Conservation (phyloP, 2,113 vertebrate species). For the Platysteira castanea region DNA sequence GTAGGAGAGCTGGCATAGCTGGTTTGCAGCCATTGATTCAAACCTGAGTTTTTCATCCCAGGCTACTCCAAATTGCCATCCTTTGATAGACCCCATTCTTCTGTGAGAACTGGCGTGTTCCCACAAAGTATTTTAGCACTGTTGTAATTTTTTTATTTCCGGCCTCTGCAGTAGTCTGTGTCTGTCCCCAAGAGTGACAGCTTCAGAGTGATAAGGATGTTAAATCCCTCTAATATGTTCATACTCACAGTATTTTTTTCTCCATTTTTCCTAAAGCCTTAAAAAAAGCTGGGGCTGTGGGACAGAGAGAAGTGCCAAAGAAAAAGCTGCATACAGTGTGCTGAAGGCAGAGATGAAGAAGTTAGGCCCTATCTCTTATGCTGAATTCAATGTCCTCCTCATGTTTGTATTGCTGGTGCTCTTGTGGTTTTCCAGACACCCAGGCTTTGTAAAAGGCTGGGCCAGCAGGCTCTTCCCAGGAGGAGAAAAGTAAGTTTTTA, state of each 20-base stretch:
- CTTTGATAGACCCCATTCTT: neutral
- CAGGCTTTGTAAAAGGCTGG: conserved; percentile 92
- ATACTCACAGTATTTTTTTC: neutral
- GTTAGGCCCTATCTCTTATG: conserved; percentile 87
- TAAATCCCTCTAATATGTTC: neutral
- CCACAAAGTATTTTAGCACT: neutral
- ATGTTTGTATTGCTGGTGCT: conserved; percentile 84
- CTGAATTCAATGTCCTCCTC: conserved; percentile 85
- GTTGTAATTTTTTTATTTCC: neutral
- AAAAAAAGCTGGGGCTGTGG: conserved; percentile 84
- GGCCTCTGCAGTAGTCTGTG: neutral
- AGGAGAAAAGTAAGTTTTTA: conserved; percentile 77
- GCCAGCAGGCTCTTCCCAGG: conserved; percentile 77
- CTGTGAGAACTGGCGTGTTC: neutral
- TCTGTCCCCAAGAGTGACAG: neutral
- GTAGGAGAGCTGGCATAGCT: neutral
- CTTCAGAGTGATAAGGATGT: neutral
- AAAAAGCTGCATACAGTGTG: conserved; percentile 77
- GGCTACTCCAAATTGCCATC: neutral
- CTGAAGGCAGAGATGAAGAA: conserved; percentile 82
- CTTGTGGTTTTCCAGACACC: conserved; percentile 92
- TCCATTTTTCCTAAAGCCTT: conserved; percentile 70
- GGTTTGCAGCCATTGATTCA: neutral
- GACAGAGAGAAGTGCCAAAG: conserved; percentile 69
- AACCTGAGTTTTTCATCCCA: neutral